Percentiles rank a stretch among this genome's conserved stretches.
Evolutionary conservation across 2,113 vertebrate species (phyloP).

Genomic region (Rattus rattus): DNA sequence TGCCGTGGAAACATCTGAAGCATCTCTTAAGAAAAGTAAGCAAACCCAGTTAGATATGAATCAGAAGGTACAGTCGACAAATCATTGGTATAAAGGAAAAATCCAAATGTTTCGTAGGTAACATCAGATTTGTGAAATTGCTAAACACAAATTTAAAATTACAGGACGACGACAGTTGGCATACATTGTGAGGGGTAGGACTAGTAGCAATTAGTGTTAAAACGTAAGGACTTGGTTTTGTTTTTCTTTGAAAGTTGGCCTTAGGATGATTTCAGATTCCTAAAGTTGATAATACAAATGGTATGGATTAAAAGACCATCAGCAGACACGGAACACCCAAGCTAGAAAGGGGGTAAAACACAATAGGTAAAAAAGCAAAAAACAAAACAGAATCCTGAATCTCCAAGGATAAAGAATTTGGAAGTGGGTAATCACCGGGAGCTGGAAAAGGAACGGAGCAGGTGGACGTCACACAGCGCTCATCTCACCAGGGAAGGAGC

Average conservation of each 20-base stretch:
- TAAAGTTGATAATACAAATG: constrained; percentile 5
- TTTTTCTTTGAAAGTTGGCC: neutral
- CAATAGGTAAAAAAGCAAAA: neutral
- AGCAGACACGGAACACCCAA: neutral
- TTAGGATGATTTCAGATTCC: constrained; percentile 23
- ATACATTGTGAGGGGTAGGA: neutral
- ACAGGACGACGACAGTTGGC: neutral
- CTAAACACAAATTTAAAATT: constrained; percentile 30
- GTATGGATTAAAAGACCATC: neutral
- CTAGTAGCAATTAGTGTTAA: neutral
- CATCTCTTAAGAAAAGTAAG: neutral
- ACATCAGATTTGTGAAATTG: neutral
- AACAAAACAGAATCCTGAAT: neutral
- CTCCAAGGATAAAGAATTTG: neutral
- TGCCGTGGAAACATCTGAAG: neutral
- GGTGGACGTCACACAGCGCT: neutral
- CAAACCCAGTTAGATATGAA: neutral
- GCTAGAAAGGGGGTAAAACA: neutral
- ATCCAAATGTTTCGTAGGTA: neutral
- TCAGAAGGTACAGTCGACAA: constrained; percentile 9
- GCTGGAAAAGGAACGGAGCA: neutral
- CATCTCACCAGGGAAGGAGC: neutral
- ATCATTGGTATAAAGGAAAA: neutral
- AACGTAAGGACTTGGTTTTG: neutral
- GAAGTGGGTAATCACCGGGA: neutral